Conservation (phyloP, 2,888 invertebrate genomes). For the Brachynemurus nebulosus region DNA sequence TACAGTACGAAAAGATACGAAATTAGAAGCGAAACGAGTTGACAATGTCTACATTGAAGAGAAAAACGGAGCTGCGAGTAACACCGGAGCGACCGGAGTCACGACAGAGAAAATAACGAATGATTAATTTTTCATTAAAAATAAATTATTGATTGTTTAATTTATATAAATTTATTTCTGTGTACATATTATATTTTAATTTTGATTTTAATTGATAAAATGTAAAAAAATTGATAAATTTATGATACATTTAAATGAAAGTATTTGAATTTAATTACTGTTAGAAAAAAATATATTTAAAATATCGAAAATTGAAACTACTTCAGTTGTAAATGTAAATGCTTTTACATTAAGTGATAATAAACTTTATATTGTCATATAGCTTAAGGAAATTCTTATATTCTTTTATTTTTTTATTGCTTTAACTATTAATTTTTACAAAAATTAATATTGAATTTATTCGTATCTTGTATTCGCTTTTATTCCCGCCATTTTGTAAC, state of each 20-base stretch:
- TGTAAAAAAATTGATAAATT: background rate
- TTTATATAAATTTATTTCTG: slow-evolving; percentile 2
- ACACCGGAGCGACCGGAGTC: background rate
- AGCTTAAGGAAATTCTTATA: too few relatives aligned
- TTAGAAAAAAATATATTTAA: too few relatives aligned
- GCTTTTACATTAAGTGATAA: too few relatives aligned
- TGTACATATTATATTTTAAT: background rate
- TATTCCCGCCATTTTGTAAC: too few relatives aligned
- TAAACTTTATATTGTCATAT: too few relatives aligned
- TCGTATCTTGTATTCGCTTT: too few relatives aligned
- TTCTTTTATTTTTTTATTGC: too few relatives aligned
- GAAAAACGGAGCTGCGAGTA: slow-evolving; percentile 15
- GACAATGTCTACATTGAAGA: slow-evolving; percentile 35
- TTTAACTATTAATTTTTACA: too few relatives aligned
- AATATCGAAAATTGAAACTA: too few relatives aligned
- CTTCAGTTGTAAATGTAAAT: too few relatives aligned
- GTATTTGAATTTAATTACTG: too few relatives aligned
- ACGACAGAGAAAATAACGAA: background rate
- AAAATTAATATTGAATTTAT: too few relatives aligned
- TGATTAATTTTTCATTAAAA: background rate
- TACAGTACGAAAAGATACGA: slow-evolving; percentile 32
- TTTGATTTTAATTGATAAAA: background rate
- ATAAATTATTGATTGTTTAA: background rate
- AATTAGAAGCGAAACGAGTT: slow-evolving; percentile 26
- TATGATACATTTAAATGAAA: background rate